Percentiles rank a stretch among this genome's conserved stretches.
Conservation (phyloP, 2,888 invertebrate species). For the Panopea generosa region DNA sequence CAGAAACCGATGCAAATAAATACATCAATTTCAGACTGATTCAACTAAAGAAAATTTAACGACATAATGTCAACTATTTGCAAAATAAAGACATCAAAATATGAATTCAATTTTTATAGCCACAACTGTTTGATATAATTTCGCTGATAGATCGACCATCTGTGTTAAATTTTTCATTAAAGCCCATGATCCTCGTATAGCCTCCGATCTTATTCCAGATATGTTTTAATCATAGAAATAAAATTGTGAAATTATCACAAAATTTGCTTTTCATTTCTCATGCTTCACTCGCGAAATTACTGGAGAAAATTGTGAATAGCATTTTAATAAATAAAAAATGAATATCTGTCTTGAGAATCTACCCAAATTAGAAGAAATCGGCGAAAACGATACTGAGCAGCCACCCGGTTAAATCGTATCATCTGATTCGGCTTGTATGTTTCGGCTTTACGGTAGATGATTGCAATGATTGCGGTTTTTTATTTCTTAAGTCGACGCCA, state of each 20-base stretch:
- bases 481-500: no score
- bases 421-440: no score
- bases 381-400: no score
- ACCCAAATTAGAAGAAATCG: no score
- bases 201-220: neutral
- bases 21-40: no score
- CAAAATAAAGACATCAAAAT: constrained; percentile 10
- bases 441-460: no score
- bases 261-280: neutral
- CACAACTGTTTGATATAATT: constrained; percentile 2
- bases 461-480: no score
- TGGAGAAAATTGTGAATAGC: neutral
- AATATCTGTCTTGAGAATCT: no score
- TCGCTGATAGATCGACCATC: constrained; percentile 2
- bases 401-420: no score
- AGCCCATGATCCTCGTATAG: constrained; percentile 2
- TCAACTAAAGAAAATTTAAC: no score
- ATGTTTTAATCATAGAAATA: neutral
- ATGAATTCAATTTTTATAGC: neutral
- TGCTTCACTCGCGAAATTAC: neutral
- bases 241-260: neutral
- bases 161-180: constrained; percentile 12
- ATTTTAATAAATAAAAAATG: neutral
- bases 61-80: no score
- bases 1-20: no score